Base-by-base conservation (phyloP, 2,113 vertebrate species). In the Pundamilia nyererei region DNA sequence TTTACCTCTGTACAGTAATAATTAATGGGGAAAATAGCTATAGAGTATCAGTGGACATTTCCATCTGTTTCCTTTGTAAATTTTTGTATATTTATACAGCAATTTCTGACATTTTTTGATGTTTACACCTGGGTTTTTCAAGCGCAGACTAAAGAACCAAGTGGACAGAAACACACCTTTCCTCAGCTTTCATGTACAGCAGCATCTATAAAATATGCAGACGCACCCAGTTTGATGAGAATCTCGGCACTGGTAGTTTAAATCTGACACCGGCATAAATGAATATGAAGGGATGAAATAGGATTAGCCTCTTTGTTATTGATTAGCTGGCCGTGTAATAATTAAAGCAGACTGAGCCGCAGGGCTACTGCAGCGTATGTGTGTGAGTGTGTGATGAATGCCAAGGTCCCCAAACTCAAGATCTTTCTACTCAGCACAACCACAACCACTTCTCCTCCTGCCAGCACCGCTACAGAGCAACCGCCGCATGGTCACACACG, bases 291-390 rank as follows among this genome's bases (percentile, higher is more conserved):
- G 89, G 85, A 92, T 91, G 91, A 92, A 94, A 91, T 92, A 91
- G 95, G 93, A 95, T 95, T 94, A 95, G 88, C 91, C 72, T 90
- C 87, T 89, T 89, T 89, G 85, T 82, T 92, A 95, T 95, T 92
- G 93, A 95, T 94, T 93, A 92, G 87, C 90, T 81, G 68, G 89
- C 84, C 5, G 40, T 85, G 82, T 94, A 90, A 94, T 95, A 93
- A 95, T 95, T 95, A 95, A 92, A 95, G 81, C 81, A 21, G 91
- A 53, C 84, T 72, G 87, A 90, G 93, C 92, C 77, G 84, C 91
- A 89, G 87, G 93, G 89, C 90, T 89, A 42, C 92, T 89, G 92
- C 91, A 90, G 90, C 70, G 55, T 90, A 13, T 54, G 24, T 84
- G 33, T 89, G 86, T 45, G 89, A n/a, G 92, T 87, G 77, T 79